Evolutionary conservation across 2,888 invertebrate species (phyloP).

Genomic region (Hedya salicella): DNA sequence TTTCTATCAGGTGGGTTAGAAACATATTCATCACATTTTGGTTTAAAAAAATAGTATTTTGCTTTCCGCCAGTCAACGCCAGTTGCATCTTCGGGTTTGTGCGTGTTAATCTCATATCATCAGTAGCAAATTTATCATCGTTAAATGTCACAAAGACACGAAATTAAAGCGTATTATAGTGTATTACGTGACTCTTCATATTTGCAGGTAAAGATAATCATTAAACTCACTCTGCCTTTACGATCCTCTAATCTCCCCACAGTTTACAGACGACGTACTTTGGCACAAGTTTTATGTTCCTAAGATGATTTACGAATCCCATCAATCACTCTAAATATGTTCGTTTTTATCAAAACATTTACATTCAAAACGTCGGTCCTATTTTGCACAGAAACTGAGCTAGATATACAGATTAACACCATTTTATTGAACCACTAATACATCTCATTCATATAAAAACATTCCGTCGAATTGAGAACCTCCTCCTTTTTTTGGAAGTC

Average conservation of each 20-base stretch:
- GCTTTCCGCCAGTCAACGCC: too few relatives aligned
- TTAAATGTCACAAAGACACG: neutral
- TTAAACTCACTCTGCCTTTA: neutral
- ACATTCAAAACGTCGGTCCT: constrained; percentile 49
- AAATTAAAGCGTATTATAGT: neutral
- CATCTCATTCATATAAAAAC: too few relatives aligned
- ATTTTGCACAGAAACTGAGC: constrained; percentile 4
- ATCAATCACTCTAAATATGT: constrained; percentile 53
- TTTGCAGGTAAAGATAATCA: neutral
- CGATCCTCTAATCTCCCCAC: constrained; percentile 22
- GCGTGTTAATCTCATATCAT: neutral
- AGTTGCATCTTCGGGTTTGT: neutral
- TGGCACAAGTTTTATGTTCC: constrained; percentile 53
- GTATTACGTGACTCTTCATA: constrained; percentile 14
- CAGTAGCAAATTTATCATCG: neutral
- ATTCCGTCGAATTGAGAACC: too few relatives aligned
- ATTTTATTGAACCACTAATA: neutral
- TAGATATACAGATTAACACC: constrained; percentile 8
- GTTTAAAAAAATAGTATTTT: too few relatives aligned
- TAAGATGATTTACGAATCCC: constrained; percentile 55
- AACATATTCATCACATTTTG: too few relatives aligned
- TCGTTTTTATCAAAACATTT: constrained; percentile 55
- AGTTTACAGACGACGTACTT: constrained; percentile 46
- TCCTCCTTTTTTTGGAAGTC: too few relatives aligned
- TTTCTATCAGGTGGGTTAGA: too few relatives aligned